phyloP scores from a whole-genome alignment of 2,113 vertebrate species.

The Atractosteus spatula region DNA sequence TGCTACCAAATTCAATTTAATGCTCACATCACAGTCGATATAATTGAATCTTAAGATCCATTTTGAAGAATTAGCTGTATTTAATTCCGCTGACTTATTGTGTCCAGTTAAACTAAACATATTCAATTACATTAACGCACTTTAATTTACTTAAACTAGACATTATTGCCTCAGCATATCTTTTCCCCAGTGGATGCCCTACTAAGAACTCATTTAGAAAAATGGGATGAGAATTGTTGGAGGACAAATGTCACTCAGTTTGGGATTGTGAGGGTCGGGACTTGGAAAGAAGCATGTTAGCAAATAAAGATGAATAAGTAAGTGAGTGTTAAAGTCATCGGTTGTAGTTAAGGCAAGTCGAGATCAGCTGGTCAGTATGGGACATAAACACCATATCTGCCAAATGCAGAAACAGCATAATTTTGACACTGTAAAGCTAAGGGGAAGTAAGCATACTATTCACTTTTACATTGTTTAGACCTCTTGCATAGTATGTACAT shows the following conservation, averaged over 20 bases:
- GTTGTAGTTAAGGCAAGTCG: too few relatives aligned
- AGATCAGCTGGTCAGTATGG: too few relatives aligned
- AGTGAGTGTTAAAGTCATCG: slow-evolving; percentile 14
- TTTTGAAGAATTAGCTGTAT: slow-evolving; percentile 56
- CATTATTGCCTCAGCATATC: slow-evolving; percentile 41
- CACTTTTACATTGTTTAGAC: too few relatives aligned
- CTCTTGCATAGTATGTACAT: too few relatives aligned
- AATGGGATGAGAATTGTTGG: slow-evolving; percentile 24
- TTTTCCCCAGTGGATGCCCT: slow-evolving; percentile 19
- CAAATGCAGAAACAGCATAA: too few relatives aligned
- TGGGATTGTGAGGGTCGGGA: slow-evolving; percentile 7
- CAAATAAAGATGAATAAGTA: slow-evolving; percentile 7
- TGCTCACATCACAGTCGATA: slow-evolving; percentile 35
- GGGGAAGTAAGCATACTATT: too few relatives aligned
- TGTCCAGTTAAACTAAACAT: slow-evolving; percentile 63
- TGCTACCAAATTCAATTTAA: background rate
- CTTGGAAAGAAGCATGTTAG: slow-evolving; percentile 2
- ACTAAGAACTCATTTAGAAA: slow-evolving; percentile 24
- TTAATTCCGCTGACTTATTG: slow-evolving; percentile 62
- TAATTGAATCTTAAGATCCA: slow-evolving; percentile 49
- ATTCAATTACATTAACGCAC: slow-evolving; percentile 58
- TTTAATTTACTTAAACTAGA: slow-evolving; percentile 52
- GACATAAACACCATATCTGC: too few relatives aligned
- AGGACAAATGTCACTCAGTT: background rate
- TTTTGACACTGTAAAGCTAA: too few relatives aligned